These are phyloP conservation scores for Phodopus roborovskii DNA, from an alignment of 2,113 vertebrate genomes.

Conservation along the genomic window DNA sequence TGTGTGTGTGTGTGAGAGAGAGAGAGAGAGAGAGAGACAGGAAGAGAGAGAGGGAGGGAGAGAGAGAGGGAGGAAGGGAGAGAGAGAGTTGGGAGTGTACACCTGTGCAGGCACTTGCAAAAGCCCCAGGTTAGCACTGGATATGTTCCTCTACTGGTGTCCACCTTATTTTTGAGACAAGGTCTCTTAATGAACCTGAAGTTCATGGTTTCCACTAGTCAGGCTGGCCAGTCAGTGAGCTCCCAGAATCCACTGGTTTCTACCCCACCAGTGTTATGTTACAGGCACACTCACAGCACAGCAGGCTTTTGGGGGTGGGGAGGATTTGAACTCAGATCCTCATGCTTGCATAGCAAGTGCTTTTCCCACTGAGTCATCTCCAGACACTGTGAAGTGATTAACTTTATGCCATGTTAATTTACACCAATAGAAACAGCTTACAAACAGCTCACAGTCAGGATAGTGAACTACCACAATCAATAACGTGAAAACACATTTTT, in stretches of 20 bases:
- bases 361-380: neutral
- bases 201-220: neutral
- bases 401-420: neutral
- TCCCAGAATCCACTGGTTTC: neutral
- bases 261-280: no score
- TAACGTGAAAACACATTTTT: neutral
- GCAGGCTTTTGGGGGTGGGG: neutral
- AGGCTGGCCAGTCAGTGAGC: neutral
- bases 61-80: no score
- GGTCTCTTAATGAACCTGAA: neutral
- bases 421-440: neutral
- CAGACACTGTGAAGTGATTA: neutral
- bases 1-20: no score
- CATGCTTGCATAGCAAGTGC: neutral
- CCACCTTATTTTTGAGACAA: neutral
- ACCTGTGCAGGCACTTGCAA: neutral
- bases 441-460: neutral
- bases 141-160: neutral
- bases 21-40: no score
- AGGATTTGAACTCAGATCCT: neutral
- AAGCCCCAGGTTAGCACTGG: neutral
- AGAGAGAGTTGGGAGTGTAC: neutral
- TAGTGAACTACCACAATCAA: neutral
- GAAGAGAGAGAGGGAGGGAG: no score
- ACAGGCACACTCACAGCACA: neutral